These are phyloP conservation scores for Drosophila villosipedis DNA, from an alignment of 2,888 invertebrate species.

Conservation along the genomic window DNA sequence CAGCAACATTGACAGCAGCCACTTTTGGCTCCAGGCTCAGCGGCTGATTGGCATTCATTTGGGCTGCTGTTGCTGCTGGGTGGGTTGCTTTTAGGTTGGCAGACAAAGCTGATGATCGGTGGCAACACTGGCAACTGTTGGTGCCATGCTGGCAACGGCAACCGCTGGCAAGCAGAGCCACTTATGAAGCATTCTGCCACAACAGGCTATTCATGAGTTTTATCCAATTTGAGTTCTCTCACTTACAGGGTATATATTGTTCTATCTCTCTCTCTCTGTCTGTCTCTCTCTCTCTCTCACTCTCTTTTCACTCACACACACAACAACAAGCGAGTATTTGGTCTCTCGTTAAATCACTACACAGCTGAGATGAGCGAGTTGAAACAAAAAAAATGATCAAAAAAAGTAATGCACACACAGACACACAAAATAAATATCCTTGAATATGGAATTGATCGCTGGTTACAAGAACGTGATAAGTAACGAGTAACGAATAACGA, in stretches of 20 bases:
- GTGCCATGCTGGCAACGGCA: slow-evolving; percentile 45
- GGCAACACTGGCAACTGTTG: slow-evolving; percentile 36
- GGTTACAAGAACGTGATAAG: not conserved
- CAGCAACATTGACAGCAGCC: slow-evolving; percentile 40
- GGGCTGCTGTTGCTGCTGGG: slow-evolving; percentile 16
- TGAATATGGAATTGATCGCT: slow-evolving; percentile 16
- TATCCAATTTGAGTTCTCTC: slow-evolving; percentile 4
- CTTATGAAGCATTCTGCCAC: slow-evolving; percentile 40
- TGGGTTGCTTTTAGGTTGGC: slow-evolving; percentile 44
- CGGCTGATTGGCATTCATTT: slow-evolving; percentile 64
- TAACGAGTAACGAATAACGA: slow-evolving; percentile 3
- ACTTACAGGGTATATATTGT: slow-evolving; percentile 10
- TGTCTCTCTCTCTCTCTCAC: not conserved
- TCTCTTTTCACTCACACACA: slow-evolving; percentile 15
- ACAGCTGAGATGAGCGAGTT: slow-evolving; percentile 32
- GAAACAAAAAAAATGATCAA: slow-evolving; percentile 22
- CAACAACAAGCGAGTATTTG: slow-evolving; percentile 19
- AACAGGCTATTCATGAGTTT: slow-evolving; percentile 12
- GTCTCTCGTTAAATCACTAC: slow-evolving; percentile 19
- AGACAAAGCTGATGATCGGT: slow-evolving; percentile 40
- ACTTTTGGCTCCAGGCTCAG: slow-evolving; percentile 65
- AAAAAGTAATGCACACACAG: not conserved
- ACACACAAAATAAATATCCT: slow-evolving; percentile 19
- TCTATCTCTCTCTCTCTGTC: not conserved
- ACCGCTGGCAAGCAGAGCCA: slow-evolving; percentile 37